These are phyloP conservation scores for Leucoraja ocellata DNA, from an alignment of 2,797 vertebrate genomes.

Conservation along the genomic window DNA sequence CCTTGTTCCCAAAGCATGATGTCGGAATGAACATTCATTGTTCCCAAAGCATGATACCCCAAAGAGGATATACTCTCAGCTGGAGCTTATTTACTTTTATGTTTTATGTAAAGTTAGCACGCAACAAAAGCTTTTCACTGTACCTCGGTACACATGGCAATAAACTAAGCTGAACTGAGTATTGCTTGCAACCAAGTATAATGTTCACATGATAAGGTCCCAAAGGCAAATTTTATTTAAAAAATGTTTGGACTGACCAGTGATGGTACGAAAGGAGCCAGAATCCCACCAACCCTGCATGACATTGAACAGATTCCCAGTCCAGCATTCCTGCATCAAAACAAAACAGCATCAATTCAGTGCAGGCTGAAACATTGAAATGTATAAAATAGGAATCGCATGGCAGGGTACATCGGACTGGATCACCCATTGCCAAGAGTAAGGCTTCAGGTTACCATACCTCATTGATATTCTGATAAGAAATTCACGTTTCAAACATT, in stretches of 20 bases:
- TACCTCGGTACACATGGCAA: too few relatives aligned
- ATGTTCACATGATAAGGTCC: not conserved
- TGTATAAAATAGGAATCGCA: not conserved
- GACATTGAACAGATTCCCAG: slow-evolving; percentile 80
- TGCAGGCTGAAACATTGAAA: not conserved
- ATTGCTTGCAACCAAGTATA: not conserved
- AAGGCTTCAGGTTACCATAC: not conserved
- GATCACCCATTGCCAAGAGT: not conserved
- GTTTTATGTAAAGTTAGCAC: too few relatives aligned
- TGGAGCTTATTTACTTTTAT: not conserved
- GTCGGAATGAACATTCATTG: too few relatives aligned
- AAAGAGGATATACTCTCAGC: not conserved
- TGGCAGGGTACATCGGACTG: not conserved
- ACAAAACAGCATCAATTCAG: slow-evolving; percentile 15
- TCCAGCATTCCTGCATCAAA: slow-evolving; percentile 69
- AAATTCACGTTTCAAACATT: not conserved
- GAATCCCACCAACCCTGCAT: slow-evolving; percentile 76
- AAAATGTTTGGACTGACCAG: slow-evolving; percentile 58
- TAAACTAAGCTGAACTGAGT: too few relatives aligned
- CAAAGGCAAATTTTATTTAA: not conserved
- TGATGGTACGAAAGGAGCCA: slow-evolving; percentile 76
- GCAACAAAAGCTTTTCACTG: too few relatives aligned
- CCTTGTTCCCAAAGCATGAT: not conserved
- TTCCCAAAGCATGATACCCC: not conserved
- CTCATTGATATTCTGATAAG: not conserved